Percentiles rank a stretch among this genome's conserved stretches.
phyloP scores from a whole-genome alignment of 1,140 invertebrate species.

The Drosophila saltans region DNA sequence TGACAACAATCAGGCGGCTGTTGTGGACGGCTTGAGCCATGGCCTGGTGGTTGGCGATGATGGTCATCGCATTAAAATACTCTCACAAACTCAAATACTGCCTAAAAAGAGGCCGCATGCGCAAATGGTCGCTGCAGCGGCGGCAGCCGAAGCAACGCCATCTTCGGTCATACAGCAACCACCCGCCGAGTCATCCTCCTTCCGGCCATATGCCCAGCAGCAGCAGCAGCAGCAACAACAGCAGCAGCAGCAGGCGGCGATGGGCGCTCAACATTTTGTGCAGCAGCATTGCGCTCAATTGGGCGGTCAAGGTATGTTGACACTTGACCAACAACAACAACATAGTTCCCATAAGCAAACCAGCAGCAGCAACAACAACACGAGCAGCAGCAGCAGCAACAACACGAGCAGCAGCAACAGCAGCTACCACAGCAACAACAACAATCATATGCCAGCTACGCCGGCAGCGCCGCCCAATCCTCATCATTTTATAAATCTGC shows the following conservation, averaged over 20 bases:
- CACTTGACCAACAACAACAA: conserved; percentile 73
- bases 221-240: conserved; percentile 53
- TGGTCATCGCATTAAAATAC: conserved; percentile 82
- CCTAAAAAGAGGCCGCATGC: conserved; percentile 80
- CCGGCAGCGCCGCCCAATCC: conserved; percentile 74
- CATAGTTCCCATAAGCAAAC: conserved; percentile 82
- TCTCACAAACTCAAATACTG: conserved; percentile 82
- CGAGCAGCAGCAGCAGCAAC: conserved; percentile 78
- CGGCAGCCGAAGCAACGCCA: conserved; percentile 66
- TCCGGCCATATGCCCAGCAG: conserved; percentile 77
- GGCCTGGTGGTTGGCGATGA: conserved; percentile 68
- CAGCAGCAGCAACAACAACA: conserved; percentile 64
- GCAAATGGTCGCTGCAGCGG: conserved; percentile 77
- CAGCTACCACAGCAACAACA: conserved; percentile 80
- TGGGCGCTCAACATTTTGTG: conserved; percentile 68
- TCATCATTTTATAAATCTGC: conserved; percentile 81
- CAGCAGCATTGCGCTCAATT: conserved; percentile 76
- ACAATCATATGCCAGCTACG: conserved; percentile 56
- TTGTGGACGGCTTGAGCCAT: conserved; percentile 20
- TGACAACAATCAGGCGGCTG: conserved; percentile 29
- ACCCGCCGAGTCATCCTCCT: conserved; percentile 71
- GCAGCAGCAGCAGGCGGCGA: conserved; percentile 52
- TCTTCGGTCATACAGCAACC: conserved; percentile 77
- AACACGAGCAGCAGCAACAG: conserved; percentile 68
- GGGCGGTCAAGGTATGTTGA: conserved; percentile 81